Conservation (phyloP, 2,888 invertebrate species). For the Anthrax anthrax region DNA sequence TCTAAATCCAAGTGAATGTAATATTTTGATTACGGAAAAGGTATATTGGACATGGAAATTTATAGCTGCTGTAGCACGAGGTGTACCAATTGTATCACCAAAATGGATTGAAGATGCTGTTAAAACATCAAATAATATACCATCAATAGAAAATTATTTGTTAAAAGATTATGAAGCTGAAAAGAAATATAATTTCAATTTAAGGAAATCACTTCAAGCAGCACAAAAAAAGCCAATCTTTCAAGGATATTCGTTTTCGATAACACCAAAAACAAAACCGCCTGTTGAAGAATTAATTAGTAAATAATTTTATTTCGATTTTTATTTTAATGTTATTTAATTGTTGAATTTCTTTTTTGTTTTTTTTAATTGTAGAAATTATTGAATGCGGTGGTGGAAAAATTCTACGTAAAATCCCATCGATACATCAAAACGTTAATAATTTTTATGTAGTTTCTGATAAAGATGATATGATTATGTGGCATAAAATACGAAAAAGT, state of each 20-base stretch:
- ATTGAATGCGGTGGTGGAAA: slow-evolving; percentile 18
- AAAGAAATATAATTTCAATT: slow-evolving; percentile 18
- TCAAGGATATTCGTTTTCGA: slow-evolving; percentile 16
- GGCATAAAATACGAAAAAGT: slow-evolving; percentile 17
- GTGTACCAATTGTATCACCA: slow-evolving; percentile 41
- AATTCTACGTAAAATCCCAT: slow-evolving; percentile 10
- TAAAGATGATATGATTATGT: slow-evolving; percentile 15
- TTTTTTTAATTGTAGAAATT: slow-evolving; percentile 14
- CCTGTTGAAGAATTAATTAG: slow-evolving; percentile 18
- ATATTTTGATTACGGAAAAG: slow-evolving; percentile 41
- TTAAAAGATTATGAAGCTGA: slow-evolving; percentile 15
- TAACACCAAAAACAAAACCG: slow-evolving; percentile 18
- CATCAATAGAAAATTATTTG: slow-evolving; percentile 14
- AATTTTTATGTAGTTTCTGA: slow-evolving; percentile 17
- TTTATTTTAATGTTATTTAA: not conserved
- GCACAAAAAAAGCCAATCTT: slow-evolving; percentile 16
- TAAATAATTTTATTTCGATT: slow-evolving; percentile 4
- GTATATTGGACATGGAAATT: slow-evolving; percentile 45
- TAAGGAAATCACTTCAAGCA: slow-evolving; percentile 15
- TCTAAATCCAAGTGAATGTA: slow-evolving; percentile 32
- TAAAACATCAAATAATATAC: slow-evolving; percentile 13
- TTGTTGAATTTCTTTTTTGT: not conserved
- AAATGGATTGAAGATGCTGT: slow-evolving; percentile 17
- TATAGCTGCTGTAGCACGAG: slow-evolving; percentile 43
- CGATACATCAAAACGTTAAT: slow-evolving; percentile 2